These are phyloP conservation scores for Brotula barbata DNA, from an alignment of 2,797 vertebrate species.

Conservation along the genomic window DNA sequence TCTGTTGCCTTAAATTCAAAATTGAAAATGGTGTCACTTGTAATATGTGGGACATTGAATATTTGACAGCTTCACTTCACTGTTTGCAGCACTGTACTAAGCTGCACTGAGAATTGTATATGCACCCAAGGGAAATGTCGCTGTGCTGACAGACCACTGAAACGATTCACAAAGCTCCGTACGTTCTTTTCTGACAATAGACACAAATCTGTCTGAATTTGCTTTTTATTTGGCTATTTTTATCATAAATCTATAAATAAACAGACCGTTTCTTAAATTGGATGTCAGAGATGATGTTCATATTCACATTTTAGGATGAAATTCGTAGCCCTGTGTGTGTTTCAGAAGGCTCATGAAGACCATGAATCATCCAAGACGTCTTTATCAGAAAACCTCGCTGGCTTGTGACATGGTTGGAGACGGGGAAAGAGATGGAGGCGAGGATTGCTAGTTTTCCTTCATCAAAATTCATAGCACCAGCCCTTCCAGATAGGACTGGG, in stretches of 20 bases:
- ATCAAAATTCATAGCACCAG: slow-evolving; percentile 61
- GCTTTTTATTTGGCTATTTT: slow-evolving; percentile 53
- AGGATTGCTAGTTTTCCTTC: slow-evolving; percentile 31
- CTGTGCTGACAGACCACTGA: slow-evolving; percentile 41
- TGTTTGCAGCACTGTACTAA: slow-evolving; percentile 29
- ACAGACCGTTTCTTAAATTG: slow-evolving; percentile 39
- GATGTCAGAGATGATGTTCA: slow-evolving; percentile 16
- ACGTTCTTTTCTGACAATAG: slow-evolving; percentile 37
- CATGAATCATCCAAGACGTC: slow-evolving; percentile 21
- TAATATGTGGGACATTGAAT: slow-evolving; percentile 32
- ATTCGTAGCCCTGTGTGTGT: slow-evolving; percentile 16
- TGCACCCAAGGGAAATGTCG: slow-evolving; percentile 45
- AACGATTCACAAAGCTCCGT: slow-evolving; percentile 30
- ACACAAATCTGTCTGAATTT: slow-evolving; percentile 39
- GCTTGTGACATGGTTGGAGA: slow-evolving; percentile 20
- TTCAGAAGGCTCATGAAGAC: slow-evolving; percentile 17
- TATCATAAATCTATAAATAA: slow-evolving; percentile 65
- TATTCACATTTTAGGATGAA: slow-evolving; percentile 30
- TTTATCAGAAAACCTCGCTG: slow-evolving; percentile 24
- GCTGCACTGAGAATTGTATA: slow-evolving; percentile 31
- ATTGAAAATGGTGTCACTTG: slow-evolving; percentile 33
- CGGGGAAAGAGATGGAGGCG: slow-evolving; percentile 28
- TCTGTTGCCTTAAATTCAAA: slow-evolving; percentile 54
- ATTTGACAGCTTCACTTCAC: slow-evolving; percentile 45
- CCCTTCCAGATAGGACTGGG: slow-evolving; percentile 41